A percentile compares a stretch with the other conserved stretches of the same genome.
Evolutionary conservation across 2,113 vertebrate genomes (phyloP).

Genomic region (Piprites chloris): DNA sequence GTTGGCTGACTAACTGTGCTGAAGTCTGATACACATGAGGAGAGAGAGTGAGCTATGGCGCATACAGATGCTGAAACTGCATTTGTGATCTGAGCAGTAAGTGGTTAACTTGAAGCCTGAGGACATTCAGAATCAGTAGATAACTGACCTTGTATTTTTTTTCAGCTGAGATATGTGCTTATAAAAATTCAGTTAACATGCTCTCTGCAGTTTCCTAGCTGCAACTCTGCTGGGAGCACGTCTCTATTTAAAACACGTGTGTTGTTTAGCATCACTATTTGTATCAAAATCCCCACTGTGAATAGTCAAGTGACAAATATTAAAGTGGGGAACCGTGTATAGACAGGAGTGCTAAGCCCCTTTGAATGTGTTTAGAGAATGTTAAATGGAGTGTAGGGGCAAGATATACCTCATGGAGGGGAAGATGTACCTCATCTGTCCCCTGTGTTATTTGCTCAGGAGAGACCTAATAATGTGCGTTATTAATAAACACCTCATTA

Average conservation of each 20-base stretch:
- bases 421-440: neutral
- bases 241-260: slow-evolving; percentile 42
- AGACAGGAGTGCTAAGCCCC: neutral
- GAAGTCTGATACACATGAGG: neutral
- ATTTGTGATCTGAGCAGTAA: neutral
- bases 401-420: neutral
- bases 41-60: neutral
- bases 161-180: slow-evolving; percentile 35
- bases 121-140: slow-evolving; percentile 12
- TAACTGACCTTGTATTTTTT: slow-evolving; percentile 52
- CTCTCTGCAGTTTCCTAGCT: slow-evolving; percentile 32
- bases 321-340: slow-evolving; percentile 8
- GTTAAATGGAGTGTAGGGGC: neutral
- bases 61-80: neutral
- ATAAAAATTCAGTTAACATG: slow-evolving; percentile 49
- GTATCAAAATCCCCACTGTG: slow-evolving; percentile 46
- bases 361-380: slow-evolving; percentile 20
- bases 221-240: slow-evolving; percentile 19
- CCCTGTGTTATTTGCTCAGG: neutral
- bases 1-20: neutral
- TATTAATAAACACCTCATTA: neutral
- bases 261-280: slow-evolving; percentile 32
- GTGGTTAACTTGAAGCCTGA: slow-evolving; percentile 26
- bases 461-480: neutral
- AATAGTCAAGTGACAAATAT: slow-evolving; percentile 54